Conservation (phyloP, 1,140 invertebrate genomes). For the Magallana ariakensis region DNA sequence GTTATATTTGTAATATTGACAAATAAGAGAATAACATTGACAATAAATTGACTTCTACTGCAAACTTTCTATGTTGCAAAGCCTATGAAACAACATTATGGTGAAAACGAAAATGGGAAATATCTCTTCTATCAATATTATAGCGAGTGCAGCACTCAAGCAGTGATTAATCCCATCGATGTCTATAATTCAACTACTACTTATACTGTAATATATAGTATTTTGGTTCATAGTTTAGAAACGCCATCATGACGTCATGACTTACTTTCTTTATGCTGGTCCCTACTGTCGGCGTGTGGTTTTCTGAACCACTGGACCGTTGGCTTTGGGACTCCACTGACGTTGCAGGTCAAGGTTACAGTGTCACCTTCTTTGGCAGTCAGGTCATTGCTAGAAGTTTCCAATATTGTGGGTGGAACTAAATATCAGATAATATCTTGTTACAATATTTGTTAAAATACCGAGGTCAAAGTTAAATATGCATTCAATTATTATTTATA, state of each 20-base stretch:
- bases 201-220: too few species aligned
- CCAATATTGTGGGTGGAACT: constrained; percentile 72
- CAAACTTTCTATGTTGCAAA: constrained; percentile 8
- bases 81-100: constrained; percentile 10
- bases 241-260: background rate
- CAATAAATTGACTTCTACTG: too few species aligned
- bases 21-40: too few species aligned
- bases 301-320: constrained; percentile 76
- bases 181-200: too few species aligned
- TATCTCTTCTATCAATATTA: background rate
- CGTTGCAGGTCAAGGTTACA: constrained; percentile 74
- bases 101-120: constrained; percentile 34
- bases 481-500: too few species aligned
- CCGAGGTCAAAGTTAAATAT: too few species aligned
- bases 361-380: constrained; percentile 74
- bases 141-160: background rate
- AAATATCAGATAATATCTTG: constrained; percentile 37
- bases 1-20: too few species aligned
- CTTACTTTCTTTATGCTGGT: constrained; percentile 61
- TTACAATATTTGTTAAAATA: background rate
- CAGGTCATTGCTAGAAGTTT: constrained; percentile 64
- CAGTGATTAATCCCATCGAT: background rate
- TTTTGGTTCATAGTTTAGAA: too few species aligned
- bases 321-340: constrained; percentile 75
- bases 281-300: constrained; percentile 51